Base-by-base conservation (phyloP, 37 sponge, comb jelly and placozoan species). In the Axinella damicornis region DNA sequence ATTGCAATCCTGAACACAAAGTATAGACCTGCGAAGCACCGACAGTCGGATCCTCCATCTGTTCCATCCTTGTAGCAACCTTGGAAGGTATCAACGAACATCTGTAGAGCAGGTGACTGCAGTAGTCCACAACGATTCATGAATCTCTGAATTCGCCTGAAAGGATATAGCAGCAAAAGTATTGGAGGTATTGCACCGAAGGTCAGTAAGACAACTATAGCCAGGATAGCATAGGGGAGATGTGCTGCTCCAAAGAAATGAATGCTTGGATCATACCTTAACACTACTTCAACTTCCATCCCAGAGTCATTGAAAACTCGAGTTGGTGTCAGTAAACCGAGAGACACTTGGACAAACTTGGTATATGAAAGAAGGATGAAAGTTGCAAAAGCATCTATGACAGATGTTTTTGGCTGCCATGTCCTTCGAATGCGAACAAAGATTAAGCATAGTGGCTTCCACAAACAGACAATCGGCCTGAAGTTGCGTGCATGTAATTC, bases 51-150 rank as follows among this genome's bases (percentile, higher is more conserved):
- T 77, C 61, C 59, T 57, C 64, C 65, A 13, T 67, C 33, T 30
- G 2, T 67, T 24, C 68, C 79, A 63, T 36, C 52, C 28, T 63
- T 78, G 66, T 78, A 78, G 66, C 79, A 78, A 2, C 79, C 79
- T 15, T 78, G 79, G 34, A 78, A 78, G 17, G 79, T 35, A 63
- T 78, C 79, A 53, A 78, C 63, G 41, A 78, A 78, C 20, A 52
- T 63, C 2, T 19, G 22, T 2, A 78, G 38, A 21, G 31, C 66
- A 2, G 17, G 36, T 34, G 46, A 46, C 46, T 46, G 46, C 9
- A 46, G 46, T 22, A 78, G 46, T 32, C 62, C 31, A 6, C 1
- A 35, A 20, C 35, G 31, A 19, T 33, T 58, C 52, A 78, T 22
- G 33, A 1, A 37, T 14, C 35, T 78, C 21, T 58, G 65, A 63